Conservation (phyloP, 2,797 vertebrate genomes). For the Eleutherodactylus coqui region DNA sequence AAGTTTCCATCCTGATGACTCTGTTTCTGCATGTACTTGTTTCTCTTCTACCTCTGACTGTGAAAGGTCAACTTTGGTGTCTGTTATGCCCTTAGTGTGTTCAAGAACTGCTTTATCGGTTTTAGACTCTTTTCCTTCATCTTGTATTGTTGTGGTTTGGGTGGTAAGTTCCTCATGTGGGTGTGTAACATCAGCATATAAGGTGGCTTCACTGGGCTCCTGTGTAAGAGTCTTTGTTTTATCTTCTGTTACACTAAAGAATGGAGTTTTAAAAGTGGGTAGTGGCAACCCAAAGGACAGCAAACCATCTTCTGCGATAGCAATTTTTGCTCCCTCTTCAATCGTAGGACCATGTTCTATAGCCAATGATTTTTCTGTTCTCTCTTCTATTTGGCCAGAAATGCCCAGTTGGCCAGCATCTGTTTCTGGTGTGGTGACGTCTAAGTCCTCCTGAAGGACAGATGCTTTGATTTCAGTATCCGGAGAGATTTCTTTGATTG, state of each 20-base stretch:
- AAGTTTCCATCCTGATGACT: background rate
- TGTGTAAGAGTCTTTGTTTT: background rate
- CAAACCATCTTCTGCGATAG: background rate
- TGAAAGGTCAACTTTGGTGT: background rate
- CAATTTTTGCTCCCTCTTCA: background rate
- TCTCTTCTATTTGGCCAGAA: background rate
- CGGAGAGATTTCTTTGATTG: background rate
- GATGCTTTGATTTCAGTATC: background rate
- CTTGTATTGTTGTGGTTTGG: background rate
- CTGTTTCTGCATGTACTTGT: background rate
- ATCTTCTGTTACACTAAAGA: background rate
- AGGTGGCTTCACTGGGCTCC: background rate
- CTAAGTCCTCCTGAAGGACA: background rate
- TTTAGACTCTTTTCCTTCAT: background rate
- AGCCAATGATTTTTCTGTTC: background rate
- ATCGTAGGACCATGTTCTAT: background rate
- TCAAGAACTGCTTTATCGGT: background rate
- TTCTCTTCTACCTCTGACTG: background rate
- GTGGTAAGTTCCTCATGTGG: background rate
- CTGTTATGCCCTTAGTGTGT: background rate
- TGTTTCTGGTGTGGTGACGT: background rate
- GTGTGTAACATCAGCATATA: background rate
- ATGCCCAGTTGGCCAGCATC: background rate
- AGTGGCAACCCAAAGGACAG: background rate
- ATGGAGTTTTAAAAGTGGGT: slow-evolving; percentile 2